Evolutionary conservation across 2,113 vertebrate genomes (phyloP).

Genomic region (Ceyx cyanopectus): DNA sequence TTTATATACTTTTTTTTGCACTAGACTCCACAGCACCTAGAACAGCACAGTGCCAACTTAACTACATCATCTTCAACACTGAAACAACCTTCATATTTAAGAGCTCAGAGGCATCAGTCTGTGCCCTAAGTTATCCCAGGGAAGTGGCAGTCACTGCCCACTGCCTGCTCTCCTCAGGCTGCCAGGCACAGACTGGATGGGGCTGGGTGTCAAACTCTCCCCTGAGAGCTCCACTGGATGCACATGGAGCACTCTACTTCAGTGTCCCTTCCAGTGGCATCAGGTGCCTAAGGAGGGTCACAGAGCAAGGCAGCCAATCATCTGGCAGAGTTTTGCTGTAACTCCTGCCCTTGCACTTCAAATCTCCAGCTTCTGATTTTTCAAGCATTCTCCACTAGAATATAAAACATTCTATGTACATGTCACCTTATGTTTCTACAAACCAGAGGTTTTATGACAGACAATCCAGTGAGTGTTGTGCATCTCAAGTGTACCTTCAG

Average conservation of each 20-base stretch:
- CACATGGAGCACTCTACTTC: background rate
- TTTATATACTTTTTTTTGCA: background rate
- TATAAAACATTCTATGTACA: background rate
- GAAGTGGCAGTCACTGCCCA: background rate
- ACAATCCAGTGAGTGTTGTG: background rate
- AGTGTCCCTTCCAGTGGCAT: background rate
- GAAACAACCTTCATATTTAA: background rate
- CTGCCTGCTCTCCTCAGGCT: too few species aligned
- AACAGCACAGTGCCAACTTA: background rate
- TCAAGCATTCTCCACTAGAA: background rate
- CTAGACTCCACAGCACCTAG: background rate
- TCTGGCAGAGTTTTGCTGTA: background rate
- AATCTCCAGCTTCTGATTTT: background rate
- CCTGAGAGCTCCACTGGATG: background rate
- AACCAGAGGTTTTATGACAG: background rate
- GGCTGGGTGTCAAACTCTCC: background rate
- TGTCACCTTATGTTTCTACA: slow-evolving; percentile 6
- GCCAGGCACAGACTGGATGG: background rate
- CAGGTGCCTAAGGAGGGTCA: background rate
- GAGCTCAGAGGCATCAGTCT: background rate
- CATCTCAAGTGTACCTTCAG: slow-evolving; percentile 85
- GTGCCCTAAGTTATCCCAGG: background rate
- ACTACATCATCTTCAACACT: background rate
- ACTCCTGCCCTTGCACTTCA: background rate
- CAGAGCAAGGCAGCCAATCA: background rate